Percentiles rank a stretch among this genome's conserved stretches.
phyloP scores from a whole-genome alignment of 2,888 invertebrate species.

The Aromia moschata region DNA sequence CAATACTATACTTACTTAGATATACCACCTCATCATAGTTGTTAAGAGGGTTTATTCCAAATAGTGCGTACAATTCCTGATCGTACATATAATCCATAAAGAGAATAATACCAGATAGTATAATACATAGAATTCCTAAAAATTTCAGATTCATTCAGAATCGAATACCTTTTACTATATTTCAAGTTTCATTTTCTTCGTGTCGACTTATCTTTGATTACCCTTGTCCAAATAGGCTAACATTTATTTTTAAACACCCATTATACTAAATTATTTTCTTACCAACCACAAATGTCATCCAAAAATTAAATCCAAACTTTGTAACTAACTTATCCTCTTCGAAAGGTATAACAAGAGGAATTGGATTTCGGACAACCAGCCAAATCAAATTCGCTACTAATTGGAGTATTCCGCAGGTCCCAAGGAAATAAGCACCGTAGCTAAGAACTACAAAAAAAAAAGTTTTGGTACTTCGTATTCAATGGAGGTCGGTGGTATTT shows the following conservation, averaged over 20 bases:
- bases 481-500: too few relatives aligned
- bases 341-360: conserved; percentile 66
- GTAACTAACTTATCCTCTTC: conserved; percentile 61
- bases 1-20: conserved; percentile 57
- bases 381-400: conserved; percentile 66
- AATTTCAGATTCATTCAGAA: conserved; percentile 10
- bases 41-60: conserved; percentile 65
- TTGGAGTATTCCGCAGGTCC: conserved; percentile 64
- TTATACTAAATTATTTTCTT: conserved; percentile 30
- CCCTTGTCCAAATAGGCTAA: too few relatives aligned
- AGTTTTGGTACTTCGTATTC: neutral
- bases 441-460: conserved; percentile 57
- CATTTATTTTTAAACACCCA: neutral
- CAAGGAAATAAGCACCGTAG: conserved; percentile 65
- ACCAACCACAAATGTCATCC: conserved; percentile 65
- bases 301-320: conserved; percentile 65
- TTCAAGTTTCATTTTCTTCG: neutral
- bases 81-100: conserved; percentile 63
- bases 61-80: conserved; percentile 62
- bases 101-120: conserved; percentile 61
- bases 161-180: neutral
- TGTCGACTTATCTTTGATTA: too few relatives aligned
- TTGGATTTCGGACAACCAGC: conserved; percentile 64
- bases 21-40: conserved; percentile 64
- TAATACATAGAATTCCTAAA: conserved; percentile 62